Evolutionary conservation across 2,797 vertebrate species (phyloP).

Genomic region (Eulemur albifrons): DNA sequence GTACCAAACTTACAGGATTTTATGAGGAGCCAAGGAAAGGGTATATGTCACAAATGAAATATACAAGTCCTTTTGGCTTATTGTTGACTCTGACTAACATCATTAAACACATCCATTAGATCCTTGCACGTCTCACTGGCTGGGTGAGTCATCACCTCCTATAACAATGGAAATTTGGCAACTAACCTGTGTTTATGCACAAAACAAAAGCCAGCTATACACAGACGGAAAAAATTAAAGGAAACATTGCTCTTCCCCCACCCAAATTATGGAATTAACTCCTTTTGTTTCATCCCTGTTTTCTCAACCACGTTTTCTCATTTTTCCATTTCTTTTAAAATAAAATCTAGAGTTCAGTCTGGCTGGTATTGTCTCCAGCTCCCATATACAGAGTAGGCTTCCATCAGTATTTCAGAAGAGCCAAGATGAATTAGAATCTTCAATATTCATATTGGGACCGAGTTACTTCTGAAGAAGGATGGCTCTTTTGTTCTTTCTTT

Average conservation of each 20-base stretch:
- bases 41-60: neutral
- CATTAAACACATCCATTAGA: neutral
- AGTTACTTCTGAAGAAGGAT: neutral
- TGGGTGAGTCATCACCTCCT: neutral
- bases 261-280: neutral
- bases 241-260: too few species aligned
- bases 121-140: neutral
- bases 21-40: neutral
- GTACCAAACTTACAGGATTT: neutral
- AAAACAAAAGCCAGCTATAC: neutral
- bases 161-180: neutral
- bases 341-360: neutral
- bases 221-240: neutral
- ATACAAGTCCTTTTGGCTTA: neutral
- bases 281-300: neutral
- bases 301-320: neutral
- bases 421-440: neutral
- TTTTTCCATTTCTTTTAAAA: slow-evolving; percentile 1
- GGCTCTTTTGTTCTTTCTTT: slow-evolving; percentile 5
- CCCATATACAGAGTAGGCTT: neutral
- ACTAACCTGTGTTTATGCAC: neutral
- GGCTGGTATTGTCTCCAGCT: neutral
- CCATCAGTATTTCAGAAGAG: neutral
- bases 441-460: neutral
- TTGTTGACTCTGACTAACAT: neutral